phyloP scores from a whole-genome alignment of 2,797 vertebrate species.

The Diceros bicornis region DNA sequence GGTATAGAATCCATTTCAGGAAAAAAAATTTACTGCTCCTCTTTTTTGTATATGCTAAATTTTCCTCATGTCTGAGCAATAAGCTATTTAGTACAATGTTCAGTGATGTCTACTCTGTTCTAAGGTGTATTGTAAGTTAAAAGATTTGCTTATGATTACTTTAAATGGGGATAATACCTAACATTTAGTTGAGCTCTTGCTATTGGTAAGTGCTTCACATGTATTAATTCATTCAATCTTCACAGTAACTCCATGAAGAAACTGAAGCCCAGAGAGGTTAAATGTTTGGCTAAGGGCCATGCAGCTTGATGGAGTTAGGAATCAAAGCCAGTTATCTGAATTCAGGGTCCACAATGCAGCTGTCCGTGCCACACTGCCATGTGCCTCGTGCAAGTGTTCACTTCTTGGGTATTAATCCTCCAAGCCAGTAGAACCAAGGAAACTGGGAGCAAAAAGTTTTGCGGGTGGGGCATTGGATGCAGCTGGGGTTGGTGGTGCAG shows the following conservation, averaged over 20 bases:
- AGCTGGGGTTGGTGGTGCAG: neutral
- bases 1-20: neutral
- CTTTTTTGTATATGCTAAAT: conserved; percentile 2
- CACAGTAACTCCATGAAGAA: neutral
- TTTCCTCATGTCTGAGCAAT: neutral
- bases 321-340: neutral
- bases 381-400: fast-evolving
- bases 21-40: neutral
- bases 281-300: neutral
- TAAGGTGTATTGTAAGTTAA: neutral
- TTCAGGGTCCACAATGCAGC: neutral
- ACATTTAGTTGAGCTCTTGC: neutral
- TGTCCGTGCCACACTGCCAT: neutral
- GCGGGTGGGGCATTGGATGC: neutral
- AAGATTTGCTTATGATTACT: neutral
- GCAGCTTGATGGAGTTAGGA: neutral
- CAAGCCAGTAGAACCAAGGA: neutral
- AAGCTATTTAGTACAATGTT: neutral
- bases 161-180: neutral
- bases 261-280: neutral
- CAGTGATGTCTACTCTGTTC: neutral
- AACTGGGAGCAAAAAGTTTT: neutral
- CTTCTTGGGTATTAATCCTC: neutral
- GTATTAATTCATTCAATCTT: neutral
- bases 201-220: neutral